Base-by-base conservation (phyloP, 2,113 vertebrate species). In the Phaethon lepturus region DNA sequence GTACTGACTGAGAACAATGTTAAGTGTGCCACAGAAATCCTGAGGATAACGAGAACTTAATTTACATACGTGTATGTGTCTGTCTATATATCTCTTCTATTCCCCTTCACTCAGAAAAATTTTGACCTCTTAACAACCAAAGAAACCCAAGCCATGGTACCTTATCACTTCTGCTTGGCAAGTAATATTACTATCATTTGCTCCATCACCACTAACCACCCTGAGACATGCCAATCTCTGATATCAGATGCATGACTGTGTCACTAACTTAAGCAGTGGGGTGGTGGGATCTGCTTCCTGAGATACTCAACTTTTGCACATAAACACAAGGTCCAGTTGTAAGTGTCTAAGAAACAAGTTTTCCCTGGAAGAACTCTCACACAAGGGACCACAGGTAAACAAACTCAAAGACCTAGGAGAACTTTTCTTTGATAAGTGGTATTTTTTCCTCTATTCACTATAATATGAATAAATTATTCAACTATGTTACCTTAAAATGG, bases 231-330 rank as follows among this genome's bases (percentile, higher is more conserved):
- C 25, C 60, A 72, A 68, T 33, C 52, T 55, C 38, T 76, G 58
- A 5, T 44, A 78, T 8, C 11, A 78, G 24, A 29, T 1, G 1
- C 9, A 10, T 12, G 15, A 67, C 31, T 49, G 11, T 1, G 1
- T 68, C 63, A 55, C 53, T 77, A 52, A 56, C 38, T 68, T 68
- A 68, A 87, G 77, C 55, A 93, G 47, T 3, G 10, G 44, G 15
- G 44, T 29, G 9, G 19, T 68, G 35, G 23, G 10, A 84, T 56
- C 8, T 5, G 1, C 33, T 69, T 66, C 0, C 0, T 58, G 77
- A 66, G 16, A 58, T 62, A 49, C 33, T 56, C 17, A 29, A 38
- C 29, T 19, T 38, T 7, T 76, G 23, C 35, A 55, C 10, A 31
- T 8, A 60, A 83, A 68, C 4, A 72, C 25, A 59, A 76, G 12